Percentiles rank a stretch among this genome's conserved stretches.
phyloP scores from a whole-genome alignment of 2,113 vertebrate genomes.

The Motacilla tschutschensis region DNA sequence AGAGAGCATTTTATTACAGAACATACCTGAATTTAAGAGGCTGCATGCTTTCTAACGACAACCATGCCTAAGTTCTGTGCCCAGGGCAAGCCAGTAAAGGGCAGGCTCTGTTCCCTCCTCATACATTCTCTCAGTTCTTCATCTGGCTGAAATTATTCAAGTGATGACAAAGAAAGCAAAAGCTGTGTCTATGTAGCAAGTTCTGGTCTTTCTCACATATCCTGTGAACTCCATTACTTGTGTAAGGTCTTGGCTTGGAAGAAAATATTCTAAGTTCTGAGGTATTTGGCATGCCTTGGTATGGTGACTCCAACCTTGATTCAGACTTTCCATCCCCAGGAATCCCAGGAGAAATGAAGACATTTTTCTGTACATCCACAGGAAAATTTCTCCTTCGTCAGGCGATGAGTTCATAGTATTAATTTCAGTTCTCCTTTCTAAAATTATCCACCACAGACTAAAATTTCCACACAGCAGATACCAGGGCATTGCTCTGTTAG shows the following conservation, averaged over 20 bases:
- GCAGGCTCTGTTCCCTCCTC: background rate
- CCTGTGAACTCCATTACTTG: background rate
- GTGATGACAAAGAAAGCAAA: background rate
- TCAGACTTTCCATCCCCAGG: constrained; percentile 16
- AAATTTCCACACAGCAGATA: background rate
- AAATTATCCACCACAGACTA: background rate
- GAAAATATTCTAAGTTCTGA: constrained; percentile 4
- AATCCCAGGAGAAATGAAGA: background rate
- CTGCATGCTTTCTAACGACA: background rate
- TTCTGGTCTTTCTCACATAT: constrained; percentile 5
- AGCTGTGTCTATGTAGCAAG: background rate
- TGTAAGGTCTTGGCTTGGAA: background rate
- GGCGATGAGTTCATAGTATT: background rate
- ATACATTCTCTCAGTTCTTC: background rate
- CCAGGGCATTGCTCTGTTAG: background rate
- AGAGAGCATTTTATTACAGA: background rate
- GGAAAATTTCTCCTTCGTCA: background rate
- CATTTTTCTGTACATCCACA: background rate
- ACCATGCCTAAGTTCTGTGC: background rate
- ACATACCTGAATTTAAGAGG: background rate
- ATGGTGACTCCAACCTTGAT: background rate
- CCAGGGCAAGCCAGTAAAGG: background rate
- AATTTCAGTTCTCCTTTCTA: background rate
- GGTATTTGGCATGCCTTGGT: constrained; percentile 6
- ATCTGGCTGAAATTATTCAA: background rate